A percentile compares a stretch with the other conserved stretches of the same genome.
Evolutionary conservation across 2,113 vertebrate genomes (phyloP).

Genomic region (Pseudorhombus dupliciocellatus): DNA sequence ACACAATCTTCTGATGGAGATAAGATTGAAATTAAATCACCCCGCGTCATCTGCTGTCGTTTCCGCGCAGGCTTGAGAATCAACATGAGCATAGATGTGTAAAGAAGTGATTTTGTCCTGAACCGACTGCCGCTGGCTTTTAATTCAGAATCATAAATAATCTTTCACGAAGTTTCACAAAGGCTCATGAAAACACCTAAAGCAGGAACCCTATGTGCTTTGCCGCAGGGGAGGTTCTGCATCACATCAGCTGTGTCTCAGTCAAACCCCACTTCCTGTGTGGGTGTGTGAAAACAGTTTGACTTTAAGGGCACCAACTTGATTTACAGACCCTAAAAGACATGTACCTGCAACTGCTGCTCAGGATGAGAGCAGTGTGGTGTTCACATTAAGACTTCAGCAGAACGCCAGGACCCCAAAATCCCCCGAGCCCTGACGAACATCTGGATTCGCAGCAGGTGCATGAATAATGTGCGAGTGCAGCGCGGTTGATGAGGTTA

Average conservation of each 20-base stretch:
- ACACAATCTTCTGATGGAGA: neutral
- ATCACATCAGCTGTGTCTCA: slow-evolving; percentile 1
- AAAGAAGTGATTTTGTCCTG: neutral
- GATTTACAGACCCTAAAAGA: neutral
- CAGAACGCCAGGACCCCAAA: slow-evolving; percentile 1
- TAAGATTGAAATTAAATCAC: neutral
- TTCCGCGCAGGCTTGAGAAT: slow-evolving; percentile 6
- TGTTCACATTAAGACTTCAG: neutral
- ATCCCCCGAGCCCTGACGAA: neutral
- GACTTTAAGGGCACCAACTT: slow-evolving; percentile 16
- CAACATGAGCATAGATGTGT: neutral
- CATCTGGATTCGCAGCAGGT: slow-evolving; percentile 10
- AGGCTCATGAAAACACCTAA: neutral
- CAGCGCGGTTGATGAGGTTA: slow-evolving; percentile 16
- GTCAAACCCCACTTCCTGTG: slow-evolving; percentile 25
- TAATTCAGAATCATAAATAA: too few relatives aligned
- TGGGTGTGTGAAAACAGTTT: slow-evolving; percentile 30
- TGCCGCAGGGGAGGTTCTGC: slow-evolving; percentile 17
- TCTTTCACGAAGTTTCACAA: neutral
- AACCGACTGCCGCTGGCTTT: neutral
- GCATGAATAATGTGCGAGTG: neutral
- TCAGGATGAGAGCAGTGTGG: neutral
- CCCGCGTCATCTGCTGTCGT: slow-evolving; percentile 1
- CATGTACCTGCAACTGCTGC: neutral
- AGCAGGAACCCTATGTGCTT: neutral